Conservation (phyloP, 1,140 invertebrate genomes). For the Sipha flava region DNA sequence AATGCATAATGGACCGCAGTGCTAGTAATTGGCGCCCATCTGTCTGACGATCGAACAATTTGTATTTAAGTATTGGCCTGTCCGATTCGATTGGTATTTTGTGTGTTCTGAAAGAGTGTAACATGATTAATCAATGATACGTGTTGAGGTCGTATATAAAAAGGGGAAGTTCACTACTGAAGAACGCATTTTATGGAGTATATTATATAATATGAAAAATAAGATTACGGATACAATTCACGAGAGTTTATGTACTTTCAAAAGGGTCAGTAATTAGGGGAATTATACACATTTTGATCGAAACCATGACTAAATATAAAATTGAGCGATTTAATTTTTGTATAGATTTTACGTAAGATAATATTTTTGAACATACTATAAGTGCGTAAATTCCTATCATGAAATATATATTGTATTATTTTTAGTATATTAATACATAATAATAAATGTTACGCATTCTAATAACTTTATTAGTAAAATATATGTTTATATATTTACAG, state of each 20-base stretch:
- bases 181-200: background rate
- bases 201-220: background rate
- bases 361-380: too few relatives aligned
- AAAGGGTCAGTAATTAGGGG: background rate
- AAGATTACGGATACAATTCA: background rate
- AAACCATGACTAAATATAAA: background rate
- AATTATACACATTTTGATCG: background rate
- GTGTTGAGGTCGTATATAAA: background rate
- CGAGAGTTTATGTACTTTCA: background rate
- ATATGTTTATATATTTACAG: too few relatives aligned
- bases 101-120: background rate
- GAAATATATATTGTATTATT: too few relatives aligned
- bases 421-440: too few relatives aligned
- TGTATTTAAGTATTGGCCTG: background rate
- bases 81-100: conserved; percentile 11
- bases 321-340: background rate
- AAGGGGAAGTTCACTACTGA: background rate
- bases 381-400: too few relatives aligned
- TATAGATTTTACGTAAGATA: background rate
- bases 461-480: too few relatives aligned
- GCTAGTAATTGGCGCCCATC: conserved; percentile 16
- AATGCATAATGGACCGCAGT: conserved; percentile 6
- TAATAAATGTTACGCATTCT: too few relatives aligned
- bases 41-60: background rate
- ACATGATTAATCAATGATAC: conserved; percentile 14